Conservation (phyloP, 1,140 invertebrate genomes). For the Platyscapa corneri region DNA sequence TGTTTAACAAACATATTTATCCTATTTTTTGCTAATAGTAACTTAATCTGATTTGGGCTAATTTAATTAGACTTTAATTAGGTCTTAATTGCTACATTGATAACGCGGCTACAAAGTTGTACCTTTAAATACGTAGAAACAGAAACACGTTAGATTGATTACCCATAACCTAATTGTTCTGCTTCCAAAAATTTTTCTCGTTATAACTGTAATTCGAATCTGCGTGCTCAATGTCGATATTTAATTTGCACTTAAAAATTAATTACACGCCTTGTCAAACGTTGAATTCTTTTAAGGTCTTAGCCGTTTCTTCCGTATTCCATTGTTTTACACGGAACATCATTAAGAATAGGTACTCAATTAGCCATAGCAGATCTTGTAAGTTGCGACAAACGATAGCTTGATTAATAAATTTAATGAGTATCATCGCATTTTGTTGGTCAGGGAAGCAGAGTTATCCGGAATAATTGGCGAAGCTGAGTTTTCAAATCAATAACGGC, state of each 20-base stretch:
- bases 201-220: not conserved
- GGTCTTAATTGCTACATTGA: not conserved
- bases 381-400: too few relatives aligned
- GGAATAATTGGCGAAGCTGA: not conserved
- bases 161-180: constrained; percentile 42
- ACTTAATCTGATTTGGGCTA: not conserved
- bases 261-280: not conserved
- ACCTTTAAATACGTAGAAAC: not conserved
- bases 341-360: not conserved
- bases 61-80: constrained; percentile 7
- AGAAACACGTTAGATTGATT: constrained; percentile 37
- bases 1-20: too few relatives aligned
- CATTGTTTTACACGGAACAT: not conserved
- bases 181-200: not conserved
- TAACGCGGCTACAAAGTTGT: not conserved
- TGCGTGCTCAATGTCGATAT: too few relatives aligned
- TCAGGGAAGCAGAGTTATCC: too few relatives aligned
- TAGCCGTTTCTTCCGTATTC: not conserved
- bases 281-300: not conserved
- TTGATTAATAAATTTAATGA: too few relatives aligned
- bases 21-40: too few relatives aligned
- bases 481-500: not conserved
- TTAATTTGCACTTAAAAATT: not conserved
- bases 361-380: too few relatives aligned
- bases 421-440: too few relatives aligned